Conservation (phyloP, 1,140 invertebrate species). For the Heterodera carotae region DNA sequence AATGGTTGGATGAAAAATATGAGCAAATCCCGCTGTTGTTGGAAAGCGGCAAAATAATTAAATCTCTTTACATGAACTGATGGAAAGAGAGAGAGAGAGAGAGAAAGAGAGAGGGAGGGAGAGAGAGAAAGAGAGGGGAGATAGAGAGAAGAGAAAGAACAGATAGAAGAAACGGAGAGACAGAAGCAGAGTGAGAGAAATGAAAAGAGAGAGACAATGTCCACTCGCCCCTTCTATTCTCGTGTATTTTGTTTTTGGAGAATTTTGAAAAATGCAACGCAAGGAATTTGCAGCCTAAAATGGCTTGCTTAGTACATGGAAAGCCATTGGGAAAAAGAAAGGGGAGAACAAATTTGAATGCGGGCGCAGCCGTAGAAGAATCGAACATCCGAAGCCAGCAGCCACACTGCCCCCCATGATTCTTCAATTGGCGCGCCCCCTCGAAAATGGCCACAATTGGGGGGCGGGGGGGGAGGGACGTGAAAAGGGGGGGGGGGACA, state of each 20-base stretch:
- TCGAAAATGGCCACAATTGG: constrained; percentile 17
- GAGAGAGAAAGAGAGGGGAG: too few species aligned
- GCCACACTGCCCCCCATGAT: neutral
- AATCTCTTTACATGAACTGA: too few species aligned
- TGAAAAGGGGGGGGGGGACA: neutral
- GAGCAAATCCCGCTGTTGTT: too few species aligned
- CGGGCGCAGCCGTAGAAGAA: neutral
- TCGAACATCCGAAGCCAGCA: neutral
- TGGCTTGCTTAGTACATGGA: too few species aligned
- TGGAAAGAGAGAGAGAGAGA: too few species aligned
- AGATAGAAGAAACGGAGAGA: too few species aligned
- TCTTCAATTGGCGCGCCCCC: neutral
- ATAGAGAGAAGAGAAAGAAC: too few species aligned
- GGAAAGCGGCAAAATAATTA: too few species aligned
- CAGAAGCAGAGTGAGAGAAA: too few species aligned
- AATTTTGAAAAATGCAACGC: neutral
- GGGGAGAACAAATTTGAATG: constrained; percentile 7
- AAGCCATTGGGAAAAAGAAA: neutral
- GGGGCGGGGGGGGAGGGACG: too few species aligned
- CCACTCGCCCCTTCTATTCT: neutral
- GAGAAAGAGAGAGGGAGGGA: too few species aligned
- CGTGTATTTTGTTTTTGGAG: neutral
- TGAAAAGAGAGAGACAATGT: neutral
- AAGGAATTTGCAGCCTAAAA: neutral
- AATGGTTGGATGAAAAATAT: neutral